Evolutionary conservation across 2,113 vertebrate species (phyloP), one percentile per base, ranked within the genome.

Genomic region (Ceratotherium simum): DNA sequence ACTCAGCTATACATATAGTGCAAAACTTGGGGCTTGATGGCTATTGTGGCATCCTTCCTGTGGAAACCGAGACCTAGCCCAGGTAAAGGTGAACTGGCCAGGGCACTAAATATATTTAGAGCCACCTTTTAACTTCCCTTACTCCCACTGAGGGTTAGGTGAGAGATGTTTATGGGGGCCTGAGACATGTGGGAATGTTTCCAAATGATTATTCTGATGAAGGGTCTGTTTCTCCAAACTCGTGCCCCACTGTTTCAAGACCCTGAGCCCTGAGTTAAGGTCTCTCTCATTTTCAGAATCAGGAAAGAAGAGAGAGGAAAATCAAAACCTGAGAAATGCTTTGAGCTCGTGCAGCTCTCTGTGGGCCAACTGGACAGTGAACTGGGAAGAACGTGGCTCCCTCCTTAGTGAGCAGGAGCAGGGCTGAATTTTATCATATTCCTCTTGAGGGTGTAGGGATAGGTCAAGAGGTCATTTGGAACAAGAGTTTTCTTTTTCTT

Each of bases 171-270:
- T 97, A 5, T 33, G 29, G 97, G 97, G 82, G 89, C 84, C 96
- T 98, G 97, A 97, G 95, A 97, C 88, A 83, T 96, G 90, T 98
- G 97, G 97, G 96, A 98, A 98, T 98, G 92, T 98, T 96, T 95
- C 79, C 79, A 79, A 92, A 95, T 90, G 70, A n/a, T 0, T 27
- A 65, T 72, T 54, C 80, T 4, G 1, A 76, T 91, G 92, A 97
- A 92, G 70, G 64, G 58, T 86, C 25, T 76, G 42, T 80, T 97
- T 1, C 31, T 90, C 46, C 72, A 97, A 78, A 64, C 60, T 48
- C 20, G 6, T 6, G 10, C 67, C 29, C 67, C 6, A 1, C 51
- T 54, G 18, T 96, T 86, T 93, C 46, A 86, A 81, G 87, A 79
- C 42, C 27, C 60, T 56, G 16, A 20, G 29, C 33, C 62, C 54